A percentile compares a stretch with the other conserved stretches of the same genome.
Conservation (phyloP, 2,888 invertebrate species). For the Cloeon dipterum region DNA sequence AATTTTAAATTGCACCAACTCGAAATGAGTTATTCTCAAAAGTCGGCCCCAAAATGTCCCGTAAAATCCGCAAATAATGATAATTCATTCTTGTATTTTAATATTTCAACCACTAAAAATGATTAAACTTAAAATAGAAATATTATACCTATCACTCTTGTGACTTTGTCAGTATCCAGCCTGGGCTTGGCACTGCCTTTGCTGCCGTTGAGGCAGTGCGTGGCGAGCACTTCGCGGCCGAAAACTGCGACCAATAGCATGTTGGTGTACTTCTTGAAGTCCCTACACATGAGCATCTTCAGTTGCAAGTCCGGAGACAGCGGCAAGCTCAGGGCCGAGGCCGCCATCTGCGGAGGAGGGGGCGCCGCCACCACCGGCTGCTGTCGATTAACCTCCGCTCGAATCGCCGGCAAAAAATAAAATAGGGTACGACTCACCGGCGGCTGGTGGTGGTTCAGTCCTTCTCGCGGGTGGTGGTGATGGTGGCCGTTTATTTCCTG, state of each 20-base stretch:
- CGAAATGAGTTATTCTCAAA: too few species aligned
- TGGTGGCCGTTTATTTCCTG: neutral
- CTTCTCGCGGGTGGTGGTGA: neutral
- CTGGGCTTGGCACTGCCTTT: conserved; percentile 8
- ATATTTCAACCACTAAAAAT: too few species aligned
- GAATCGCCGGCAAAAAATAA: too few species aligned
- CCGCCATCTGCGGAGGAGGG: neutral
- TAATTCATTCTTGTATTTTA: too few species aligned
- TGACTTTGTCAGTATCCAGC: conserved; percentile 7
- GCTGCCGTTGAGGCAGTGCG: conserved; percentile 7
- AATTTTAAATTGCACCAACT: too few species aligned
- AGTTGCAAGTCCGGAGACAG: conserved; percentile 6
- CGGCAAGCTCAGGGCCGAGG: neutral
- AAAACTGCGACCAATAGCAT: conserved; percentile 8
- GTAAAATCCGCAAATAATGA: too few species aligned
- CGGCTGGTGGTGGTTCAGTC: neutral
- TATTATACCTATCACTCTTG: conserved; percentile 7
- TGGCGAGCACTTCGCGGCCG: conserved; percentile 8
- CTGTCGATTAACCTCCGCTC: too few species aligned
- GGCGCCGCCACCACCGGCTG: neutral
- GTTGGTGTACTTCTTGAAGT: conserved; percentile 8
- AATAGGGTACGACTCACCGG: neutral
- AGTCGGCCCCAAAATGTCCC: too few species aligned
- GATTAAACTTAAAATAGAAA: too few species aligned
- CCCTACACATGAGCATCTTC: conserved; percentile 7